These are phyloP conservation scores for Nephrotoma appendiculata DNA, from an alignment of 2,888 invertebrate genomes.

Conservation along the genomic window DNA sequence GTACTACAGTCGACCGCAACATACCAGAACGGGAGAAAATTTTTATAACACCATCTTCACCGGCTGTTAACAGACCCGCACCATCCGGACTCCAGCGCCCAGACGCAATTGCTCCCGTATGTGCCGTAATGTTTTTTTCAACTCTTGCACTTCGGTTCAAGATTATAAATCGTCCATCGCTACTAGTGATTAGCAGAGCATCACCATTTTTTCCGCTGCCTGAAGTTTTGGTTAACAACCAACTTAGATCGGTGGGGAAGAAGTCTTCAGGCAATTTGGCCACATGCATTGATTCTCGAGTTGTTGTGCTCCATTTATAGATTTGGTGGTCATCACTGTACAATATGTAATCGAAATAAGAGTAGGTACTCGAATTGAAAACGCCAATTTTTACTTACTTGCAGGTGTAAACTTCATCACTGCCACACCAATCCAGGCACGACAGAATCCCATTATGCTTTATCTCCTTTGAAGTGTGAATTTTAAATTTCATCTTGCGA, in stretches of 20 bases:
- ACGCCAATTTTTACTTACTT: constrained; percentile 39
- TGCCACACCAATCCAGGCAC: constrained; percentile 85
- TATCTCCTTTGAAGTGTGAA: constrained; percentile 57
- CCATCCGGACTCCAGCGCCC: constrained; percentile 94
- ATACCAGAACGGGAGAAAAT: constrained; percentile 95
- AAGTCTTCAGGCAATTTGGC: constrained; percentile 70
- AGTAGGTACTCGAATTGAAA: constrained; percentile 9
- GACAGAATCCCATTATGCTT: constrained; percentile 68
- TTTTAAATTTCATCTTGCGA: constrained; percentile 61
- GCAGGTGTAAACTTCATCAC: constrained; percentile 85
- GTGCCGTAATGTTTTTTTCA: constrained; percentile 86
- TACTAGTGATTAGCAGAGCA: constrained; percentile 69
- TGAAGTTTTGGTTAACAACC: constrained; percentile 42
- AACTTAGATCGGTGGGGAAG: constrained; percentile 81
- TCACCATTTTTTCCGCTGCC: constrained; percentile 38
- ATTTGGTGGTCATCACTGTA: constrained; percentile 83
- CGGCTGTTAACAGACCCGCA: constrained; percentile 83
- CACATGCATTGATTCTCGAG: constrained; percentile 59
- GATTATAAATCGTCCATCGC: constrained; percentile 82
- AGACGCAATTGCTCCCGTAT: constrained; percentile 76
- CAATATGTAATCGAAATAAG: background rate
- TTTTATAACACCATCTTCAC: constrained; percentile 93
- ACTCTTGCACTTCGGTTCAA: constrained; percentile 78
- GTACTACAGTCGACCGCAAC: constrained; percentile 77
- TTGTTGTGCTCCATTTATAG: constrained; percentile 75